phyloP scores from a whole-genome alignment of 2,888 invertebrate species.

The Synanthedon myopaeformis region DNA sequence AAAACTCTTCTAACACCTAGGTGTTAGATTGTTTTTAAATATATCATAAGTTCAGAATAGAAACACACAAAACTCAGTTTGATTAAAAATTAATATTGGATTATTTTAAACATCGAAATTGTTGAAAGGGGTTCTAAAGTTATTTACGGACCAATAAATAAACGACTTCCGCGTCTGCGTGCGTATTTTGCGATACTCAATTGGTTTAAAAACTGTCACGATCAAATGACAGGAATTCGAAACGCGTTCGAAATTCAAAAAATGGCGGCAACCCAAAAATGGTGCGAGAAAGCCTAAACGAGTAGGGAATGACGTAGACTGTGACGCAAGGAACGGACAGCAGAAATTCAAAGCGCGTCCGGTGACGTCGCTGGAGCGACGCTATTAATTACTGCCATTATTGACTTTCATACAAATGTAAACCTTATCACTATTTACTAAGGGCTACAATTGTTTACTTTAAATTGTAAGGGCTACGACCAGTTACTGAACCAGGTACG shows the following conservation, averaged over 20 bases:
- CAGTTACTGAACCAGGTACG: too few relatives aligned
- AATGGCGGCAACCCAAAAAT: constrained; percentile 14
- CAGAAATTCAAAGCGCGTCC: constrained; percentile 32
- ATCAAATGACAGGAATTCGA: neutral
- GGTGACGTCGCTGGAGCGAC: constrained; percentile 34
- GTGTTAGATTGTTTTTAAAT: too few relatives aligned
- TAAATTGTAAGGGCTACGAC: too few relatives aligned
- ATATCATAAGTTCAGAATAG: too few relatives aligned
- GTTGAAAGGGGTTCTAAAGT: too few relatives aligned
- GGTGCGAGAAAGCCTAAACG: constrained; percentile 25
- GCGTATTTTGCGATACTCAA: neutral
- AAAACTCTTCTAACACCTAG: too few relatives aligned
- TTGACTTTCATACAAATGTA: neutral
- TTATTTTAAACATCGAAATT: too few relatives aligned
- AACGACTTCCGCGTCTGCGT: neutral
- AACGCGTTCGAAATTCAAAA: constrained; percentile 5
- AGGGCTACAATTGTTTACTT: too few relatives aligned
- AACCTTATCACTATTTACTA: neutral
- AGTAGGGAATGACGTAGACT: constrained; percentile 32
- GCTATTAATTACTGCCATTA: neutral
- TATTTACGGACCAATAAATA: too few relatives aligned
- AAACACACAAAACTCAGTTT: too few relatives aligned
- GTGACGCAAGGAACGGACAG: constrained; percentile 40
- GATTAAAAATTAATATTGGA: too few relatives aligned
- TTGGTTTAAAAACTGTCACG: neutral